Conservation (phyloP, 2,113 vertebrate species). For the Phaetusa simplex region DNA sequence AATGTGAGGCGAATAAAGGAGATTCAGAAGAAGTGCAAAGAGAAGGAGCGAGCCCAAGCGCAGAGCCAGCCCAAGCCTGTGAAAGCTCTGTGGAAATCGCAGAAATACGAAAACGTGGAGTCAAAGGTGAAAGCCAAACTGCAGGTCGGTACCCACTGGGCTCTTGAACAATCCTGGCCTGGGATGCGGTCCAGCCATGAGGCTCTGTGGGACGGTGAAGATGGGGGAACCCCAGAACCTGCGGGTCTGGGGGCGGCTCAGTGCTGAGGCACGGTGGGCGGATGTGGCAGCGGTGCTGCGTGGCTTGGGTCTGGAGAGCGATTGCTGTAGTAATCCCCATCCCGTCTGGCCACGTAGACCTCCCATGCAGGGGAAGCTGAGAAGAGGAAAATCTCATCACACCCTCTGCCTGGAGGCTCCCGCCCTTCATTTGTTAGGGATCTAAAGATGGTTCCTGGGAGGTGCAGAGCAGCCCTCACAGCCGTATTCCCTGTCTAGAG, state of each 20-base stretch:
- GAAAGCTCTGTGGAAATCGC: constrained; percentile 90
- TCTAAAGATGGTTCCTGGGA: background rate
- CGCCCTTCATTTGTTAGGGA: background rate
- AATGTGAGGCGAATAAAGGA: constrained; percentile 88
- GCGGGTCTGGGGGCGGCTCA: background rate
- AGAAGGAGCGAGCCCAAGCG: constrained; percentile 81
- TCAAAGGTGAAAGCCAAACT: constrained; percentile 86
- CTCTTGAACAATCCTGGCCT: background rate
- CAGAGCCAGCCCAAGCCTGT: constrained; percentile 79
- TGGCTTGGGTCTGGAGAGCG: background rate
- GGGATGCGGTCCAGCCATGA: background rate
- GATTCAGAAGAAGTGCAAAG: constrained; percentile 88
- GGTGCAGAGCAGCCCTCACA: background rate
- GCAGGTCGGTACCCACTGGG: constrained; percentile 74
- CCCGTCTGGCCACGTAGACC: background rate
- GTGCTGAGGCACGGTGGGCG: background rate
- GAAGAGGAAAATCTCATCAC: background rate
- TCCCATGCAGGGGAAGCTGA: background rate
- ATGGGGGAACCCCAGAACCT: background rate
- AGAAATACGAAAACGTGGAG: constrained; percentile 86
- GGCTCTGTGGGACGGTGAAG: background rate
- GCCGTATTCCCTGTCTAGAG: rapidly evolving
- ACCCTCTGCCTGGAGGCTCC: background rate
- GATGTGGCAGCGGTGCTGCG: background rate
- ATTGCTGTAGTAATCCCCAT: background rate